Percentiles rank a stretch among this genome's conserved stretches.
phyloP scores from a whole-genome alignment of 2,888 invertebrate genomes.

The Eurytoma adleriae region DNA sequence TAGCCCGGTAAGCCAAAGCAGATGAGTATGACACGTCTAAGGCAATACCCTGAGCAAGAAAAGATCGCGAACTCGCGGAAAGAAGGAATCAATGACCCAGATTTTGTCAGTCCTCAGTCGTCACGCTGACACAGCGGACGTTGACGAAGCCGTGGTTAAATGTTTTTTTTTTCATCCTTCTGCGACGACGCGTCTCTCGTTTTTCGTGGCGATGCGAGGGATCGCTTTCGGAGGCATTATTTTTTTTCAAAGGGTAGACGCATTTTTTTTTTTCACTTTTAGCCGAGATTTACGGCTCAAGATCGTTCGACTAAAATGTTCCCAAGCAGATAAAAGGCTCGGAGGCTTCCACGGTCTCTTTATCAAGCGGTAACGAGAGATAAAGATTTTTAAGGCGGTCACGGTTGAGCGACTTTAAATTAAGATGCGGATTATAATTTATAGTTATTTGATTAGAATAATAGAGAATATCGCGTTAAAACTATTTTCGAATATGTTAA shows the following conservation, averaged over 20 bases:
- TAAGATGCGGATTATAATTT: background rate
- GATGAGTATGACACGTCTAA: background rate
- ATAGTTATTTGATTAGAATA: background rate
- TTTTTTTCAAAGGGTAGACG: background rate
- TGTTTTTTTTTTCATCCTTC: conserved; percentile 8
- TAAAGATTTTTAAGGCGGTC: background rate
- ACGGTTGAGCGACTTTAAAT: background rate
- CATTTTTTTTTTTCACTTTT: background rate
- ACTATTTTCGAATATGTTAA: no score
- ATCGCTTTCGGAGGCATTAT: conserved; percentile 8
- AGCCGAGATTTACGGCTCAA: background rate
- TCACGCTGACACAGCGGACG: conserved; percentile 37
- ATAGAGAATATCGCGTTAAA: background rate
- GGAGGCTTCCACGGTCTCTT: background rate
- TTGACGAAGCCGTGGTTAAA: conserved; percentile 26
- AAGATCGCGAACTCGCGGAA: conserved; percentile 46
- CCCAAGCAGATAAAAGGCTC: background rate
- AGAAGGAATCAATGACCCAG: conserved; percentile 51
- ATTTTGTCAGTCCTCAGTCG: conserved; percentile 27
- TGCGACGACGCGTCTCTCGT: conserved; percentile 17
- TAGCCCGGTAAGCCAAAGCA: background rate
- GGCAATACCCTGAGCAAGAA: conserved; percentile 5
- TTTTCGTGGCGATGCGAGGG: background rate
- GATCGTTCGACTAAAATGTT: background rate
- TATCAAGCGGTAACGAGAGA: background rate